phyloP scores from a whole-genome alignment of 2,888 invertebrate genomes.

The Neoscelio sp. region DNA sequence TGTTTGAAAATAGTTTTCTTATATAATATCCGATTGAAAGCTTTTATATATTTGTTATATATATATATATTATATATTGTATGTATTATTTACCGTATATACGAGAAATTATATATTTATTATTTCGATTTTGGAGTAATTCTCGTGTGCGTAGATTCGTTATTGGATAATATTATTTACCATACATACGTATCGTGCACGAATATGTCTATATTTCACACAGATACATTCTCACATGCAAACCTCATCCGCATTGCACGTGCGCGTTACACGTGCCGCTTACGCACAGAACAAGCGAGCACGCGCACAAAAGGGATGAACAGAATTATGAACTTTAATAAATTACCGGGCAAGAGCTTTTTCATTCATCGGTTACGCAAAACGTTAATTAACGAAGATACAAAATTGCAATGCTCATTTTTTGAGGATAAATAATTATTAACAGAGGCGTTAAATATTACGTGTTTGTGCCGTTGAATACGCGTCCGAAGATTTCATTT shows the following conservation, averaged over 20 bases:
- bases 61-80: not conserved
- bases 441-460: too few species aligned
- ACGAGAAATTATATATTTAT: not conserved
- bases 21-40: not conserved
- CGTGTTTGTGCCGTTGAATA: too few species aligned
- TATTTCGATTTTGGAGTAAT: constrained; percentile 26
- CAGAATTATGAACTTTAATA: constrained; percentile 33
- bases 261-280: constrained; percentile 67
- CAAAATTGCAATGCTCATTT: too few species aligned
- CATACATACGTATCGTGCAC: constrained; percentile 50
- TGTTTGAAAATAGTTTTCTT: constrained; percentile 8
- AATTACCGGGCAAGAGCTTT: constrained; percentile 4
- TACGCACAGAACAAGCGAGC: constrained; percentile 62
- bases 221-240: constrained; percentile 55
- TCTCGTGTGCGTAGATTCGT: constrained; percentile 53
- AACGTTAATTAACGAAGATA: too few species aligned
- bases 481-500: too few species aligned
- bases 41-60: not conserved
- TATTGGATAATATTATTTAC: constrained; percentile 44
- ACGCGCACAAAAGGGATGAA: constrained; percentile 63
- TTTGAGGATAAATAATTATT: too few species aligned
- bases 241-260: constrained; percentile 63
- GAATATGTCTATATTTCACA: constrained; percentile 45
- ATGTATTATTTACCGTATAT: not conserved
- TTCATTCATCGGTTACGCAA: too few species aligned